Evolutionary conservation across 1,140 invertebrate species (phyloP).

Genomic region (Ceratosolen fusciceps): DNA sequence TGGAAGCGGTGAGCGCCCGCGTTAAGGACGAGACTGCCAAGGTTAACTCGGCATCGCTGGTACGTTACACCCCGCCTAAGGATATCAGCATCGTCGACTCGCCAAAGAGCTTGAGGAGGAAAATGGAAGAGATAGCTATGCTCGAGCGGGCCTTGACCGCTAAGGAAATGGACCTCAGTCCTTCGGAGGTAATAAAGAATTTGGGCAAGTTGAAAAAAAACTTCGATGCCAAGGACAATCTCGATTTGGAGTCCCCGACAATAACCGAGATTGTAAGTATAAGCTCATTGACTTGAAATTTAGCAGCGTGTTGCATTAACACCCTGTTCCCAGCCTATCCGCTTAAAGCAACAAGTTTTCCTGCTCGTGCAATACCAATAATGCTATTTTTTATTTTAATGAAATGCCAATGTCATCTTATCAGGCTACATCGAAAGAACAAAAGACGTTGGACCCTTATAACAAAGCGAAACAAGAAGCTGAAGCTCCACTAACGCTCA

Average conservation of each 20-base stretch:
- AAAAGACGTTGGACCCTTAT: neutral
- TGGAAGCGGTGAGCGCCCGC: constrained; percentile 34
- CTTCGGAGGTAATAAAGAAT: constrained; percentile 12
- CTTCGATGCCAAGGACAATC: neutral
- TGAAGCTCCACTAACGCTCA: constrained; percentile 5
- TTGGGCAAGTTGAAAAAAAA: constrained; percentile 4
- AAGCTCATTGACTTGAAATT: too few species aligned
- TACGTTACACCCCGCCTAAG: constrained; percentile 18
- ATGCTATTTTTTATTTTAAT: neutral
- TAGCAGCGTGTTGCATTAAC: too few species aligned
- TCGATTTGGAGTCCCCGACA: constrained; percentile 36
- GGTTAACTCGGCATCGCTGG: neutral
- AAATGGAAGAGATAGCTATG: constrained; percentile 45
- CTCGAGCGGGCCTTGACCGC: constrained; percentile 35
- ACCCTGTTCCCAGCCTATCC: too few species aligned
- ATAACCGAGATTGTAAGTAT: constrained; percentile 37
- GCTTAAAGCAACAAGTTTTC: too few species aligned
- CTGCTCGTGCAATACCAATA: too few species aligned
- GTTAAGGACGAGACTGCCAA: constrained; percentile 37
- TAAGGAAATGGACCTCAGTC: constrained; percentile 7
- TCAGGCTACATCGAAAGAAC: constrained; percentile 22
- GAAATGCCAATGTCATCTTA: neutral
- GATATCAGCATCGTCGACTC: constrained; percentile 36
- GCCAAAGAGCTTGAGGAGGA: constrained; percentile 28
- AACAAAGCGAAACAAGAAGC: constrained; percentile 33